phyloP scores from a whole-genome alignment of 2,113 vertebrate species.

The Labrus mixtus region DNA sequence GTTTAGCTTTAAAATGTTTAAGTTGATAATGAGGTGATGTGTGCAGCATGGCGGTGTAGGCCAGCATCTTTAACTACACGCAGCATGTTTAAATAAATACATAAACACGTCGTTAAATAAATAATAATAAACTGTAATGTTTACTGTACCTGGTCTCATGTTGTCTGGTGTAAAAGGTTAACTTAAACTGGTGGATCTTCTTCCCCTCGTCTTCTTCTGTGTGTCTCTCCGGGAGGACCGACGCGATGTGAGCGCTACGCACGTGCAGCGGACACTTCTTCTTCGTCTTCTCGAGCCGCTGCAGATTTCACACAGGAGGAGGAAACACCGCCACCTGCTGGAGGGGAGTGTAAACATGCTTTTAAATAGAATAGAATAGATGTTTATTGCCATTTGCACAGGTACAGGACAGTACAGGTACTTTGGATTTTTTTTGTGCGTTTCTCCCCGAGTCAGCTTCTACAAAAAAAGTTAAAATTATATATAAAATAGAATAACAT shows the following conservation, averaged over 20 bases:
- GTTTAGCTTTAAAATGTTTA: too few species aligned
- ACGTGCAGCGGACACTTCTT: neutral
- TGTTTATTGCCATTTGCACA: too few species aligned
- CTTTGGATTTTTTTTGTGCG: too few species aligned
- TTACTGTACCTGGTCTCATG: conserved; percentile 23
- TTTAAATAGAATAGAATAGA: too few species aligned
- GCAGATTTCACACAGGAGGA: neutral
- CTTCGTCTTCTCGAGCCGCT: neutral
- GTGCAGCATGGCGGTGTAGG: conserved; percentile 13
- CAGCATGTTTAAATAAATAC: neutral
- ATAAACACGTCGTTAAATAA: too few species aligned
- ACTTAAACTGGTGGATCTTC: neutral
- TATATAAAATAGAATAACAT: too few species aligned
- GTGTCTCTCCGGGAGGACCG: neutral
- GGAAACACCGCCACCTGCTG: neutral
- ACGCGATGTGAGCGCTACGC: neutral
- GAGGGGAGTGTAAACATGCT: neutral
- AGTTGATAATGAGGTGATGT: accelerated
- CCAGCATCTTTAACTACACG: neutral
- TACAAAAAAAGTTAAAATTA: too few species aligned
- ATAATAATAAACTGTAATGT: accelerated
- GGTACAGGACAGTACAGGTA: too few species aligned
- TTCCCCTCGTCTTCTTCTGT: neutral
- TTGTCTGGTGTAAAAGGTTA: neutral
- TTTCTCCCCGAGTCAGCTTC: too few species aligned